Evolutionary conservation across 2,113 vertebrate genomes (phyloP), one percentile per base, ranked within the genome.

Genomic region (Podarcis muralis): DNA sequence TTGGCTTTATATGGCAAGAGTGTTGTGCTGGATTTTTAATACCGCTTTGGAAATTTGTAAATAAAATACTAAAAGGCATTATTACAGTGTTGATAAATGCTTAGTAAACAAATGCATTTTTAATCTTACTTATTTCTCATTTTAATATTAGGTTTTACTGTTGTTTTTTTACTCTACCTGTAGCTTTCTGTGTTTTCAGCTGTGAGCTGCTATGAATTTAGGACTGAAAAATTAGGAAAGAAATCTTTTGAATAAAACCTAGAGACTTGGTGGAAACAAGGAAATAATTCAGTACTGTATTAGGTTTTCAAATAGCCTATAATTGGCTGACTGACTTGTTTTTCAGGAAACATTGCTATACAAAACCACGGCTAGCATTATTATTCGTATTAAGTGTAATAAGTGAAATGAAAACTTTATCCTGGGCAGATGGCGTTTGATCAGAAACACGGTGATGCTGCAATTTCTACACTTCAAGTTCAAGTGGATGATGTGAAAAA

Each of bases 401-500:
- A 12, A 75, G 81, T 87, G 27, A 88, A 62, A 74, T 59, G 9
- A 35, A 40, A 32, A 82, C 87, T 93, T 30, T 89, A n/a, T 84
- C 88, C 43, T 65, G 5, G 77, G 6, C 84, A 95, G 94, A 90
- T 96, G 90, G 92, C 92, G 77, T 93, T 91, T 87, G 92, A 95
- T 90, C 88, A 87, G 78, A 93, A 77, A 66, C 84, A 90, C 86
- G 79, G 23, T 48, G 35, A 86, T 48, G 65, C 77, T 48, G 83
- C 1, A 0, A n/a, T 92, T 84, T 88, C 92, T 74, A 89, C 94
- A 7, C 96, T 98, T n/a, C 97, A 96, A 62, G 95, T 92, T 88
- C 97, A 98, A 92, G 97, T 98, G 62, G 97, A 97, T 86, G 98
- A 98, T 89, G 97, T 98, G 6, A 98, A 98, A 96, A 96, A 97